phyloP scores from a whole-genome alignment of 2,113 vertebrate species.

The Tyto alba region DNA sequence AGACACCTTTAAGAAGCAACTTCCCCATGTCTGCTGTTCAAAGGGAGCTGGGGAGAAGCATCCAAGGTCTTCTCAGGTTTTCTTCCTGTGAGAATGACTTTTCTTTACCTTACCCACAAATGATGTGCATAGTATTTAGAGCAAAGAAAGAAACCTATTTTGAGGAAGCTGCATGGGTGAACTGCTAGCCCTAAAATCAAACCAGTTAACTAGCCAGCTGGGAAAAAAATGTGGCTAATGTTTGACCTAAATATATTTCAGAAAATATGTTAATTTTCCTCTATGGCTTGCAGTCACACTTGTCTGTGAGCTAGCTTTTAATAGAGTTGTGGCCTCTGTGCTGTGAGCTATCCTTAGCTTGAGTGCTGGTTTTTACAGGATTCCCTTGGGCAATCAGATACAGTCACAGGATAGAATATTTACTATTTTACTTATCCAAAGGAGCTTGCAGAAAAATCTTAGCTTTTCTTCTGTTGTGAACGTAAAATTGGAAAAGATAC shows the following conservation, averaged over 20 bases:
- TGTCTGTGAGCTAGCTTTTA: neutral
- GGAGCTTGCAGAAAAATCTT: neutral
- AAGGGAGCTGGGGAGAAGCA: neutral
- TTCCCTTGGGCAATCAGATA: neutral
- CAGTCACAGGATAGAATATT: neutral
- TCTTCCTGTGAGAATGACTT: neutral
- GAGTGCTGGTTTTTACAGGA: neutral
- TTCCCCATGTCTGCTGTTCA: neutral
- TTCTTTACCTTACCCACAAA: neutral
- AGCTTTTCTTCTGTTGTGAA: neutral
- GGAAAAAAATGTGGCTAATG: neutral
- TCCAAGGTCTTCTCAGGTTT: neutral
- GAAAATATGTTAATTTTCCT: neutral
- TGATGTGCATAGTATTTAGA: fast-evolving
- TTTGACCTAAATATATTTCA: neutral
- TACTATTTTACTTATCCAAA: neutral
- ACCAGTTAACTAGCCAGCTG: neutral
- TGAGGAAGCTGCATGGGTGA: neutral
- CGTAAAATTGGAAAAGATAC: neutral
- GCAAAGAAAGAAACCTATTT: neutral
- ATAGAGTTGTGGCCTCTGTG: neutral
- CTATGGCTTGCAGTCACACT: neutral
- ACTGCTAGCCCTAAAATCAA: neutral
- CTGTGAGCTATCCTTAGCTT: neutral
- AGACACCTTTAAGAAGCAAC: neutral